phyloP scores from a whole-genome alignment of 2,797 vertebrate genomes.

The Sebastes goodei region DNA sequence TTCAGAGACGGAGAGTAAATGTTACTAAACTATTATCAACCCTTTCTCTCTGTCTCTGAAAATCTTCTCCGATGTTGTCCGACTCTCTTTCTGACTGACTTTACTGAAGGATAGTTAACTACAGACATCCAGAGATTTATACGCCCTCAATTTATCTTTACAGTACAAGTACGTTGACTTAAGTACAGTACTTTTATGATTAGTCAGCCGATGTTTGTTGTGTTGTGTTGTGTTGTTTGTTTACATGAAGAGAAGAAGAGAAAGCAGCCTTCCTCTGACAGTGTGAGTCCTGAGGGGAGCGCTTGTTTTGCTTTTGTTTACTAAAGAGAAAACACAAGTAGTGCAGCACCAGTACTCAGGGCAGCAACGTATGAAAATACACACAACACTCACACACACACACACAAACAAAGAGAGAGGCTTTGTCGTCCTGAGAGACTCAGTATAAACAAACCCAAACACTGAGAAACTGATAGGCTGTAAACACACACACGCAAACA shows the following conservation, averaged over 20 bases:
- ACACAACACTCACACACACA: conserved; percentile 17
- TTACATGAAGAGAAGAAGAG: background rate
- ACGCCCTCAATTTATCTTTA: too few relatives aligned
- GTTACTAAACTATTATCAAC: too few relatives aligned
- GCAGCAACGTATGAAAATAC: conserved; percentile 48
- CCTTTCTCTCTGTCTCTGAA: too few relatives aligned
- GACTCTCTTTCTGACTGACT: too few relatives aligned
- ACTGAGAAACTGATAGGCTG: conserved; percentile 49
- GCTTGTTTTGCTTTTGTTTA: conserved; percentile 42
- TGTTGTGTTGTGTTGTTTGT: background rate
- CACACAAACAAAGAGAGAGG: conserved; percentile 21
- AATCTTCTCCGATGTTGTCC: too few relatives aligned
- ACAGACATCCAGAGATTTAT: too few relatives aligned
- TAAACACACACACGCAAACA: conserved; percentile 10
- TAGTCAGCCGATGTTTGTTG: background rate
- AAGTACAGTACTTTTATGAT: too few relatives aligned
- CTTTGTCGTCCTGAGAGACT: conserved; percentile 56
- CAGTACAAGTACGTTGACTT: too few relatives aligned
- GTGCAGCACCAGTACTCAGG: conserved; percentile 10
- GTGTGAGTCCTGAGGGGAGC: conserved; percentile 1
- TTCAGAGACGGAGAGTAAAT: too few relatives aligned
- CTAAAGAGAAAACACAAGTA: conserved; percentile 33
- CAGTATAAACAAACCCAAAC: conserved; percentile 63
- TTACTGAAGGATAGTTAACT: too few relatives aligned
- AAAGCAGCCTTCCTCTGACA: background rate